These are phyloP conservation scores for Scytalopus superciliaris DNA, from an alignment of 2,113 vertebrate genomes.

Conservation along the genomic window DNA sequence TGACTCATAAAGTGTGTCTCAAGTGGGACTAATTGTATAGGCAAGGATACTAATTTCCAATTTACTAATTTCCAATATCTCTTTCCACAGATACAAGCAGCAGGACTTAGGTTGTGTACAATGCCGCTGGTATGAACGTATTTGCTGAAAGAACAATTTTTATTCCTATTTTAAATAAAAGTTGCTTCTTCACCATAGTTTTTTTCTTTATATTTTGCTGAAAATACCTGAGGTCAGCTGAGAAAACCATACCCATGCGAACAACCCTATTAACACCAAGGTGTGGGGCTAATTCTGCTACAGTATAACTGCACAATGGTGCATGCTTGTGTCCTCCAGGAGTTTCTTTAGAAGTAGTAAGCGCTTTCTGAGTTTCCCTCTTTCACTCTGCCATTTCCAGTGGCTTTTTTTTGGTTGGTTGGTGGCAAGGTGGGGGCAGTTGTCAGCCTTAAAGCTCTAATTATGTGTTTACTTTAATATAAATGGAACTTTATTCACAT, in stretches of 20 bases:
- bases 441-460: neutral
- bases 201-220: neutral
- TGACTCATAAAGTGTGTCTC: neutral
- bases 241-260: neutral
- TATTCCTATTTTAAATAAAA: neutral
- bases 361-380: neutral
- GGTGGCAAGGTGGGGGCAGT: fast-evolving
- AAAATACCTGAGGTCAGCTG: neutral
- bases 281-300: neutral
- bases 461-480: neutral
- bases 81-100: neutral
- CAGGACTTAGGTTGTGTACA: neutral
- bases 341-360: neutral
- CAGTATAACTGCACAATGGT: neutral
- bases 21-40: neutral
- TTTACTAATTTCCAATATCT: neutral
- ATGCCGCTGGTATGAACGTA: neutral
- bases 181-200: neutral
- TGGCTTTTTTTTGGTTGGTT: neutral
- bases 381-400: neutral
- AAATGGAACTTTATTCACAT: neutral
- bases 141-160: neutral
- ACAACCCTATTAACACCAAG: neutral
- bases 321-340: fast-evolving
- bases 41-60: neutral